phyloP scores from a whole-genome alignment of 53 echinoderm and acorn worm genomes.

The Mesocentrotus franciscanus region DNA sequence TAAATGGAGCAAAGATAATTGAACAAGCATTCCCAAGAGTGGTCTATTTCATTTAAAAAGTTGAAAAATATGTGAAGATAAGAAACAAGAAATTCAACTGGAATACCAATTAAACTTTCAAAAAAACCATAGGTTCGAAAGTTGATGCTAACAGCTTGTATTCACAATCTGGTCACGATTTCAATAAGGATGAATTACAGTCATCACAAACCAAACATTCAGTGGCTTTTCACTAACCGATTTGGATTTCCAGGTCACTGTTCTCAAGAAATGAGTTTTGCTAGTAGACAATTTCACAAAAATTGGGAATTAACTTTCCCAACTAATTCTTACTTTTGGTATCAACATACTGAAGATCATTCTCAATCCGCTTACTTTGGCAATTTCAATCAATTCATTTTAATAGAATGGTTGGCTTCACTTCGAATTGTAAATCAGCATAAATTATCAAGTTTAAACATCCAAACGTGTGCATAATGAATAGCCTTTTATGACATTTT shows the following conservation, averaged over 20 bases:
- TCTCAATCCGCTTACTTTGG: neutral
- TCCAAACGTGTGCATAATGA: neutral
- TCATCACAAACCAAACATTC: neutral
- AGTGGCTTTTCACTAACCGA: neutral
- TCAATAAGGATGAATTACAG: neutral
- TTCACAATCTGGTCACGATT: neutral
- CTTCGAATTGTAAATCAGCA: no score
- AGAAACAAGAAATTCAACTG: neutral
- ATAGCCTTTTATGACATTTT: no score
- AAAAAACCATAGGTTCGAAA: neutral
- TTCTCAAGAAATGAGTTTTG: no score
- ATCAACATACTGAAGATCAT: neutral
- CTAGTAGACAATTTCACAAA: neutral
- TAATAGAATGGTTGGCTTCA: neutral
- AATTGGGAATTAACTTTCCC: neutral
- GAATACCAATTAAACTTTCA: neutral
- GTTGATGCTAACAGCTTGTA: neutral
- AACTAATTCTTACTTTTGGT: neutral
- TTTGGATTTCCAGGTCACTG: neutral
- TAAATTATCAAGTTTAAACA: no score
- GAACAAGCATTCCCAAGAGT: neutral
- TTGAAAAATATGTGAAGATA: neutral
- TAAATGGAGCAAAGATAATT: slow-evolving; percentile 38
- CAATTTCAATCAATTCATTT: neutral
- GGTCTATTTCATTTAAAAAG: neutral